Percentiles rank a stretch among this genome's conserved stretches.
Evolutionary conservation across 2,797 vertebrate species (phyloP).

Genomic region (Syndactyla subalaris): DNA sequence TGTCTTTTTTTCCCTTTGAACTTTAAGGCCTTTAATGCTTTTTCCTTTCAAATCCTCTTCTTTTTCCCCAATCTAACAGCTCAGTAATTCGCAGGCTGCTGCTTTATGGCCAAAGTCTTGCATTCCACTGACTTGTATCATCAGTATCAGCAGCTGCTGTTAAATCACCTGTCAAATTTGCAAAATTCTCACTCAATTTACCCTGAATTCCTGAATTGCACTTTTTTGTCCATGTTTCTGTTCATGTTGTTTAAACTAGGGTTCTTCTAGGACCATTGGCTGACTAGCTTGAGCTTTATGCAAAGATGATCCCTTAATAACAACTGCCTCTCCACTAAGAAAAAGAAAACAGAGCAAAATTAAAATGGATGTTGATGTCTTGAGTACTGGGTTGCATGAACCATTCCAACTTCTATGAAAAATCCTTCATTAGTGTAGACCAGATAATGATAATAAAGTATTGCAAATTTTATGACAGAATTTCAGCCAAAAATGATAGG

Average conservation of each 20-base stretch:
- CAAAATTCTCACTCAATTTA: conserved; percentile 54
- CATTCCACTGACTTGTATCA: background rate
- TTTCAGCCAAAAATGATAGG: background rate
- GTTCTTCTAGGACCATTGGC: background rate
- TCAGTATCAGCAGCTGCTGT: conserved; percentile 25
- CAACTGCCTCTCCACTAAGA: background rate
- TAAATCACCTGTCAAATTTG: conserved; percentile 61
- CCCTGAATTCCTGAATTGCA: background rate
- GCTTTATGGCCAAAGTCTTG: background rate
- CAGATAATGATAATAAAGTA: background rate
- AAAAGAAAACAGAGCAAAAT: conserved; percentile 5
- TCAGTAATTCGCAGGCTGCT: background rate
- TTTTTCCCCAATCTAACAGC: background rate
- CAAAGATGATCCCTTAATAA: conserved; percentile 13
- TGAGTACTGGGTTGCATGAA: background rate
- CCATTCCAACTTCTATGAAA: background rate
- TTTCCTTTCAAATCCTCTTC: background rate
- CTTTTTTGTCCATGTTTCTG: background rate
- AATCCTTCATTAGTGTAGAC: background rate
- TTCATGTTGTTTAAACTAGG: conserved; percentile 21
- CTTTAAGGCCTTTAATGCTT: background rate
- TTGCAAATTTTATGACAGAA: background rate
- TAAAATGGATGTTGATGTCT: background rate
- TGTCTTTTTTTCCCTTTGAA: background rate
- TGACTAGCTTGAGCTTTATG: background rate